Percentiles rank a stretch among this genome's conserved stretches.
These are phyloP conservation scores for Oreochromis mossambicus DNA, from an alignment of 2,797 vertebrate genomes.

Conservation along the genomic window DNA sequence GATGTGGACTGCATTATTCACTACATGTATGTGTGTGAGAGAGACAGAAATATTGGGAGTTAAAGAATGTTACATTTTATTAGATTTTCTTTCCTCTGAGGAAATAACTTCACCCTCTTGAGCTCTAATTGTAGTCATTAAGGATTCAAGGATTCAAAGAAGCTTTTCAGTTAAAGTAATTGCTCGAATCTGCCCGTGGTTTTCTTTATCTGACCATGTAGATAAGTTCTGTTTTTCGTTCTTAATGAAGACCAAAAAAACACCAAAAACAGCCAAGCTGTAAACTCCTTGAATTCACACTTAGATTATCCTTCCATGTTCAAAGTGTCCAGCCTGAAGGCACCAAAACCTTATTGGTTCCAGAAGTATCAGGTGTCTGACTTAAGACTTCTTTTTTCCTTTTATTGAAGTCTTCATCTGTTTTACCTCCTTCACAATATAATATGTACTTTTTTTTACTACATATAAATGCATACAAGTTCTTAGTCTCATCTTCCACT, in stretches of 20 bases:
- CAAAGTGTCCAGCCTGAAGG: background rate
- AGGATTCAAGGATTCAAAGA: background rate
- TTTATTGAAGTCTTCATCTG: background rate
- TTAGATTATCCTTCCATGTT: background rate
- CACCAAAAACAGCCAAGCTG: background rate
- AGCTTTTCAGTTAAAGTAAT: background rate
- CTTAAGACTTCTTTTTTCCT: background rate
- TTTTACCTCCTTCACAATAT: background rate
- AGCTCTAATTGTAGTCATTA: background rate
- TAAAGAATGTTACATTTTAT: background rate
- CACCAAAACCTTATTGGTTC: background rate
- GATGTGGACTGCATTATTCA: background rate
- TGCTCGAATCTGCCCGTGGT: background rate
- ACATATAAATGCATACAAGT: background rate
- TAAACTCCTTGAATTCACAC: background rate
- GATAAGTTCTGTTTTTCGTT: background rate
- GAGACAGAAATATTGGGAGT: background rate
- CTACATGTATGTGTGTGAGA: background rate
- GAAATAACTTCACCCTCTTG: background rate
- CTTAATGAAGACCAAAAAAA: background rate
- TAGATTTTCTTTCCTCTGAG: background rate
- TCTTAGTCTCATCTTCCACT: background rate
- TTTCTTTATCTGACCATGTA: background rate
- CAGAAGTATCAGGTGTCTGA: background rate
- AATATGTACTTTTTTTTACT: background rate